These are phyloP conservation scores for Potamilus streckersoni DNA, from an alignment of 1,140 invertebrate species.

Conservation along the genomic window DNA sequence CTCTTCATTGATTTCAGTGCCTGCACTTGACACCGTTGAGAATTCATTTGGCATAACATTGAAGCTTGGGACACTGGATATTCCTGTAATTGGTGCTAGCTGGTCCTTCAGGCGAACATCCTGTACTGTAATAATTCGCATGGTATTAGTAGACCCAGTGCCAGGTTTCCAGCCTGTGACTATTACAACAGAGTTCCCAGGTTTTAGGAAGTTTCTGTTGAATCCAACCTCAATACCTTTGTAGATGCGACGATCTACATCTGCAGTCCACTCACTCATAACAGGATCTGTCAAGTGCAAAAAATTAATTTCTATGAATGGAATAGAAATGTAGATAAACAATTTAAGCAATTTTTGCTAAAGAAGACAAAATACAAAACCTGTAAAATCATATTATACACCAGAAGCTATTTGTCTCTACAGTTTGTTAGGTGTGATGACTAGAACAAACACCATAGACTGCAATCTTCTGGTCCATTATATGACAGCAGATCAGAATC, in stretches of 20 bases:
- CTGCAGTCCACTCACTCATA: conserved; percentile 85
- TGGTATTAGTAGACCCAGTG: conserved; percentile 20
- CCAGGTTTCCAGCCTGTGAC: conserved; percentile 75
- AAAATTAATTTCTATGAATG: background rate
- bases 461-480: no score
- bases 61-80: conserved; percentile 48
- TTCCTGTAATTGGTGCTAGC: conserved; percentile 47
- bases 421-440: no score
- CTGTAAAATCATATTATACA: no score
- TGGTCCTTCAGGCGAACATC: conserved; percentile 33
- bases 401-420: no score
- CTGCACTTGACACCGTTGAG: no score
- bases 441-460: no score
- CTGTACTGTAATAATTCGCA: conserved; percentile 9
- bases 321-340: no score
- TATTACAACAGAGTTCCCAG: conserved; percentile 90
- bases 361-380: no score
- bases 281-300: conserved; percentile 34
- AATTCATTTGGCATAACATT: background rate
- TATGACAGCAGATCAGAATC: no score
- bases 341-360: no score
- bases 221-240: conserved; percentile 90
- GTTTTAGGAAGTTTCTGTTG: conserved; percentile 84
- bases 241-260: conserved; percentile 93
- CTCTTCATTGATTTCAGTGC: no score